Evolutionary conservation across 2,797 vertebrate species (phyloP), one percentile per base, ranked within the genome.

Genomic region (Coregonus suidteri): DNA sequence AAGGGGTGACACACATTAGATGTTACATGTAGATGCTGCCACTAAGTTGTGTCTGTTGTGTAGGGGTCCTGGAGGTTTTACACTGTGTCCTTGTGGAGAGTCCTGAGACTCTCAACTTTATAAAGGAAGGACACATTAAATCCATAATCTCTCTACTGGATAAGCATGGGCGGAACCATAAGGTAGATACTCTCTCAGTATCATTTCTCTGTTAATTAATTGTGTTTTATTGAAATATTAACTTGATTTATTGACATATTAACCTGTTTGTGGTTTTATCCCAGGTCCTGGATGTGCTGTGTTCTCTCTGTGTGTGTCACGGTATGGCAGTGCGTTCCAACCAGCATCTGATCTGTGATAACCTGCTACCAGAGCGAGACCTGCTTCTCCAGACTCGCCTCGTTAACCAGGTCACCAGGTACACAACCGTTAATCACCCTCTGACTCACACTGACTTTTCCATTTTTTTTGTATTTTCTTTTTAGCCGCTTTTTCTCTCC

Each of bases 281-380:
- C 51, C 89, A 99, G 97, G 96, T 99, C 79, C 92, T 99, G 87
- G 96, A 99, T 70, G 97, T 99, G 82, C 91, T 99, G 6, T 95
- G 96, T 83, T 98, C 97, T 20, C 93, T 99, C n/a, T 99, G 97
- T 87, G 96, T 98, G 79, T 99, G 97, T 89, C 95, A 97, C 37
- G 96, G 96, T 52, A 95, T 96, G 13, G 97, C 98, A 0, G 96
- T 99, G 67, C 93, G 97, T 1, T 96, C 97, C 79, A 99, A 98
- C 92, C 98, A 99, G 81, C 96, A 98, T 89, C 93, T 98, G 83
- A 98, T 99, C 87, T 98, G 96, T 90, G 96, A 98, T 89, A 96
- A 95, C 82, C 93, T 99, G 75, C 94, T 99, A 71, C 95, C 98
- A 47, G 94, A 96, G 85, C 94, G 98, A 93, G 96, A 99, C 83